These are phyloP conservation scores for Luffia ferchaultella DNA, from an alignment of 2,888 invertebrate genomes.

Conservation along the genomic window DNA sequence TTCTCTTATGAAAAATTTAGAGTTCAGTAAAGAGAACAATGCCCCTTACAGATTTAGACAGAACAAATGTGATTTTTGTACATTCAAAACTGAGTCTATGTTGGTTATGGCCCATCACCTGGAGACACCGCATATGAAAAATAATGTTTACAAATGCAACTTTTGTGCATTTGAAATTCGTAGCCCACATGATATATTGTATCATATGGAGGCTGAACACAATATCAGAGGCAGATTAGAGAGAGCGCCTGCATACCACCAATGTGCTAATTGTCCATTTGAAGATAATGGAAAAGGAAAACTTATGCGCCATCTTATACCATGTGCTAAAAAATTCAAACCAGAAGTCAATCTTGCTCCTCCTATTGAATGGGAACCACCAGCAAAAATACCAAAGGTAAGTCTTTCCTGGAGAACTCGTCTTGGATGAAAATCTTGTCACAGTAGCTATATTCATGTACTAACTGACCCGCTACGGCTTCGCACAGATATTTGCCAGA, in stretches of 20 bases:
- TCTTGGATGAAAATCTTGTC: too few relatives aligned
- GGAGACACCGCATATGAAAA: constrained; percentile 91
- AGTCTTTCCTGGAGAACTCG: too few relatives aligned
- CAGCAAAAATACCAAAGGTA: constrained; percentile 89
- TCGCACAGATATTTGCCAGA: too few relatives aligned
- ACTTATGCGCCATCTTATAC: constrained; percentile 84
- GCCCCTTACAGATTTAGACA: constrained; percentile 77
- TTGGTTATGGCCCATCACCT: constrained; percentile 87
- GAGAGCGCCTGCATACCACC: constrained; percentile 86
- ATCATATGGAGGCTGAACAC: constrained; percentile 93
- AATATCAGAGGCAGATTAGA: constrained; percentile 84
- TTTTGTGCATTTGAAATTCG: constrained; percentile 83
- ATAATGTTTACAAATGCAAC: constrained; percentile 85
- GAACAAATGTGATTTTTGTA: constrained; percentile 88
- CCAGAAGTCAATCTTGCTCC: constrained; percentile 87
- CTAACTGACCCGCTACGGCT: too few relatives aligned
- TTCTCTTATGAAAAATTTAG: constrained; percentile 84
- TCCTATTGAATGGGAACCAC: constrained; percentile 91
- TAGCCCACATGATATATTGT: constrained; percentile 87
- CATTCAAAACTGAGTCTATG: constrained; percentile 87
- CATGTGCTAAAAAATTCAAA: constrained; percentile 90
- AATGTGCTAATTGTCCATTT: constrained; percentile 93
- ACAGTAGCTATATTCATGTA: too few relatives aligned
- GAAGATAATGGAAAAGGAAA: constrained; percentile 94
- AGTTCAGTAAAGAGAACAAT: constrained; percentile 87